Evolutionary conservation across 1,140 invertebrate species (phyloP), one percentile per base, ranked within the genome.

Genomic region (Akabosia matsudoensis): DNA sequence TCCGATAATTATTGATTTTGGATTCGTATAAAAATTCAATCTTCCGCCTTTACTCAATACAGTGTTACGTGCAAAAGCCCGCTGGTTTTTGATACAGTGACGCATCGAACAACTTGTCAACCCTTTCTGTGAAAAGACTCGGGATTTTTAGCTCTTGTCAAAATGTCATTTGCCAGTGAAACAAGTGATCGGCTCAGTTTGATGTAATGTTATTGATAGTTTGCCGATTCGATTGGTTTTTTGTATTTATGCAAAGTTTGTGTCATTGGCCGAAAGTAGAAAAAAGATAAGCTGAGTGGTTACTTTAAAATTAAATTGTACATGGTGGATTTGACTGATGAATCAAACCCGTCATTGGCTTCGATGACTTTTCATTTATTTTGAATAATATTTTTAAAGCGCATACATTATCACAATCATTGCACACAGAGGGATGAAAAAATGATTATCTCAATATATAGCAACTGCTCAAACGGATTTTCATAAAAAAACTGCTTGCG

Each of bases 101-200:
- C n/a, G n/a, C n/a, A n/a, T n/a, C n/a, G n/a, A n/a, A n/a, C n/a
- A n/a, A n/a, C 37, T 45, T 56, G 54, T 67, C 61, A 67, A 67
- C 61, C 61, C 61, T 67, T 67, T 67, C 28, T 67, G 61, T 67
- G 31, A 28, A 67, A 30, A 30, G 61, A 67, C 31, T 24, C 2
- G 30, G 13, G 14, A 24, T 28, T 67, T 67, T 67, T 31, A n/a
- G n/a, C n/a, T n/a, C 31, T 22, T 67, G 61, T 30, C 28, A 67
- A 67, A 67, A 4, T 67, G 61, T 67, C 61, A 67, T 3, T 67
- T 67, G 61, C 61, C 4, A 67, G 3, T 67, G 61, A 13, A 28
- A 22, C 24, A 56, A 24, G 13, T 16, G 37, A 7, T 45, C 37
- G 37, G 18, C 18, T 45, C 7, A 22, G 4, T 56, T 56, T 13